phyloP scores from a whole-genome alignment of 2,113 vertebrate genomes.

The Lontra canadensis region DNA sequence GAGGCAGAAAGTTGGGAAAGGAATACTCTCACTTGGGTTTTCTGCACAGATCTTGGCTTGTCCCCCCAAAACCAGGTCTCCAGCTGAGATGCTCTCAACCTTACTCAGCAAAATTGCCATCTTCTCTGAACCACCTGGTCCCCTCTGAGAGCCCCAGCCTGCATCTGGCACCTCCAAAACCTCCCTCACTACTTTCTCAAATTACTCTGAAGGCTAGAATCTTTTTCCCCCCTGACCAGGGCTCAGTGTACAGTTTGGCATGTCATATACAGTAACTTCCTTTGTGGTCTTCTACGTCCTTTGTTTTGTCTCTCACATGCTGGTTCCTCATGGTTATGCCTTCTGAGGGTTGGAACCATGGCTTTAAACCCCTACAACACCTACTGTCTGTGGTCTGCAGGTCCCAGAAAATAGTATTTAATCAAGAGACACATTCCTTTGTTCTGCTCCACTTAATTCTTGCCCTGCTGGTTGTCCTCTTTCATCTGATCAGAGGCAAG shows the following conservation, averaged over 20 bases:
- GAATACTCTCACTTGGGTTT: too few species aligned
- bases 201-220: not conserved
- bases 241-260: not conserved
- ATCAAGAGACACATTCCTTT: not conserved
- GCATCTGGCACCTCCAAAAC: not conserved
- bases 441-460: not conserved
- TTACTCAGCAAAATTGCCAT: not conserved
- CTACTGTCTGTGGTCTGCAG: not conserved
- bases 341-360: not conserved
- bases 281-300: not conserved
- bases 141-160: not conserved
- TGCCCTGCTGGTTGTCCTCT: not conserved
- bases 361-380: not conserved
- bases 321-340: not conserved
- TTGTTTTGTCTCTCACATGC: not conserved
- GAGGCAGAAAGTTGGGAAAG: not conserved
- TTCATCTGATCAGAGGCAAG: not conserved
- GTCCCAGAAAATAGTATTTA: not conserved
- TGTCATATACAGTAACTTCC: not conserved
- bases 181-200: not conserved
- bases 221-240: not conserved
- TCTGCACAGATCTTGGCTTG: not conserved
- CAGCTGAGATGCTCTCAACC: not conserved
- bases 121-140: not conserved
- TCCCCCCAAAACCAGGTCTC: not conserved